Conservation (phyloP, 1,140 invertebrate genomes). For the Bombus waltoni region DNA sequence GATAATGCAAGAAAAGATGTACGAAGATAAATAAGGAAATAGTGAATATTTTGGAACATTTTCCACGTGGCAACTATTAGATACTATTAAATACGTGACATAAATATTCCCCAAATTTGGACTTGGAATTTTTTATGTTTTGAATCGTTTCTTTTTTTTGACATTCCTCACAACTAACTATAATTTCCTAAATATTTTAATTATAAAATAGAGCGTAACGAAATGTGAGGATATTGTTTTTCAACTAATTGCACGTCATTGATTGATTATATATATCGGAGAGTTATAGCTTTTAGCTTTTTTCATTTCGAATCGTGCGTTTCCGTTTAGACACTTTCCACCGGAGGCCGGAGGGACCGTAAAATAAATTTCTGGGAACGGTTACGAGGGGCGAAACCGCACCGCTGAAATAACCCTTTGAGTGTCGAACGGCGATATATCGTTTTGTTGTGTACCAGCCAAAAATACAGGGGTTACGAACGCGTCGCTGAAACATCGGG, state of each 20-base stretch:
- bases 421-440: slow-evolving; percentile 39
- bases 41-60: too few relatives aligned
- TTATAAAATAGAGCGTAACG: neutral
- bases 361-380: slow-evolving; percentile 39
- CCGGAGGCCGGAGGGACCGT: neutral
- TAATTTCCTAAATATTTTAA: neutral
- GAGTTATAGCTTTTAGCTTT: neutral
- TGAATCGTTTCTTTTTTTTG: neutral
- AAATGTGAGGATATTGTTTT: neutral
- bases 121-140: neutral
- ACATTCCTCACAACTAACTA: neutral
- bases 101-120: too few relatives aligned
- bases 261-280: neutral
- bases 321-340: slow-evolving; percentile 1
- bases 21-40: too few relatives aligned
- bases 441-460: slow-evolving; percentile 11
- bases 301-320: neutral
- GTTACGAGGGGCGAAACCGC: slow-evolving; percentile 24
- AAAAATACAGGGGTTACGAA: slow-evolving; percentile 34
- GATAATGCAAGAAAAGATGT: too few relatives aligned
- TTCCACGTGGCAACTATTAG: rapidly evolving
- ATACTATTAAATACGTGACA: too few relatives aligned
- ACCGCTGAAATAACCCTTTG: slow-evolving; percentile 37
- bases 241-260: neutral
- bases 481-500: slow-evolving; percentile 14